These are phyloP conservation scores for Carcina quercana DNA, from an alignment of 2,888 invertebrate genomes.

Conservation along the genomic window DNA sequence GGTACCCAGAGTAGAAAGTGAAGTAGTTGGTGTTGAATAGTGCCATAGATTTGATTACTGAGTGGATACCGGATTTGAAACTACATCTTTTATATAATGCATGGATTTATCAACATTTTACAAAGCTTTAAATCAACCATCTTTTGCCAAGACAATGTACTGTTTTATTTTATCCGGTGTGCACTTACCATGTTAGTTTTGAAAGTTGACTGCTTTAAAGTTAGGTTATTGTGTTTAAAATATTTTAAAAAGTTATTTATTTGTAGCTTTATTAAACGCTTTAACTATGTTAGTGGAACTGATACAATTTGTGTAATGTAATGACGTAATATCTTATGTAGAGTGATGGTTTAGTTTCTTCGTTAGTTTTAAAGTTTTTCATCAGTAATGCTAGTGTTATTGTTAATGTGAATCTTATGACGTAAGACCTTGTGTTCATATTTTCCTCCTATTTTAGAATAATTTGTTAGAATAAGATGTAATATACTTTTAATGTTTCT, in stretches of 20 bases:
- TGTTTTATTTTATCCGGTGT: conserved; percentile 22
- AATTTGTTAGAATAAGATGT: conserved; percentile 8
- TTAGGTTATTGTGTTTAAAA: conserved; percentile 73
- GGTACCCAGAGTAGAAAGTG: conserved; percentile 37
- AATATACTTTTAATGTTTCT: too few species aligned
- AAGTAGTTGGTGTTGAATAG: conserved; percentile 42
- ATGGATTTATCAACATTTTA: background rate
- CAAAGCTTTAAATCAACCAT: conserved; percentile 2
- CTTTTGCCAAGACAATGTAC: background rate
- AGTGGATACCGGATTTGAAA: conserved; percentile 24
- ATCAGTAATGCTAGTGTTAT: conserved; percentile 31
- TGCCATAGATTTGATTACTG: conserved; percentile 53
- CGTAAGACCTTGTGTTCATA: conserved; percentile 41
- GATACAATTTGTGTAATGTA: too few species aligned
- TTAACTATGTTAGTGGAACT: conserved; percentile 49
- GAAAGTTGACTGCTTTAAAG: conserved; percentile 66
- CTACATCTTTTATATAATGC: background rate
- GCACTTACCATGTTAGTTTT: conserved; percentile 43
- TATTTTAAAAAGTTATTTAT: conserved; percentile 74
- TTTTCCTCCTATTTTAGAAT: conserved; percentile 31
- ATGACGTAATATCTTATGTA: conserved; percentile 51
- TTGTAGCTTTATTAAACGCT: conserved; percentile 69
- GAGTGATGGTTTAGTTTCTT: conserved; percentile 56
- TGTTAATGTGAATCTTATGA: conserved; percentile 31
- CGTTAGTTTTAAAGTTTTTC: conserved; percentile 44